Evolutionary conservation across 2,797 vertebrate genomes (phyloP), one percentile per base, ranked within the genome.

Genomic region (Uromys caudimaculatus): DNA sequence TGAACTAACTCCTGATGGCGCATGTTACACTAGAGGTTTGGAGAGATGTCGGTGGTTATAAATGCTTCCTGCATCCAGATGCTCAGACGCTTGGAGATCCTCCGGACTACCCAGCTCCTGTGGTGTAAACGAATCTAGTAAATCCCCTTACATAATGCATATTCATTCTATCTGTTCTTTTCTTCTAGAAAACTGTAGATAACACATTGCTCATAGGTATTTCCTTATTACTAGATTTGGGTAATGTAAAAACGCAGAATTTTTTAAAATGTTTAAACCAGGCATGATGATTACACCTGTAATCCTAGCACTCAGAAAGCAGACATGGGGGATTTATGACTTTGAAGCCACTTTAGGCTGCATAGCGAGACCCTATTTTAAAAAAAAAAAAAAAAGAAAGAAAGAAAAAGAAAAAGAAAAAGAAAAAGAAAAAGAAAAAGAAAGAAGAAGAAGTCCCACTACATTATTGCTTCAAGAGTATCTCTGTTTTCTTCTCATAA

Each of bases 381-480:
- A 75, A 21, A 58, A 21, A 41, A 7, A 9, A 4, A 3, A 27
- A 17, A 60, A 54, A 14, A 3, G n/a, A 12, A 3, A 24, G 1
- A 27, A 9, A 27, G 6, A 11, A 8, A 27, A 2, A 27, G 24
- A 62, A 6, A 62, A 24, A 27, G 6, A 27, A 8, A 27, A 6
- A 62, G 24, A 62, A 6, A 27, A 8, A 27, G 6, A 27, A 24
- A 62, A 6, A 62, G 24, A 11, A 3, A 11, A 10, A 3, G 11
- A 27, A 9, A 11, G 1, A 56, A 4, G 7, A 86, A 35, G 6
- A 60, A 9, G 12, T 13, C n/a, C 32, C 13, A 87, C 78, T 75
- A 81, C 89, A 90, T 93, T 73, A 78, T 52, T 95, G 88, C 88
- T 94, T 85, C 93, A 83, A 47, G 96, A 97, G n/a, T 67, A 95